phyloP scores from a whole-genome alignment of 1,140 invertebrate genomes.

The Listronotus oregonensis region DNA sequence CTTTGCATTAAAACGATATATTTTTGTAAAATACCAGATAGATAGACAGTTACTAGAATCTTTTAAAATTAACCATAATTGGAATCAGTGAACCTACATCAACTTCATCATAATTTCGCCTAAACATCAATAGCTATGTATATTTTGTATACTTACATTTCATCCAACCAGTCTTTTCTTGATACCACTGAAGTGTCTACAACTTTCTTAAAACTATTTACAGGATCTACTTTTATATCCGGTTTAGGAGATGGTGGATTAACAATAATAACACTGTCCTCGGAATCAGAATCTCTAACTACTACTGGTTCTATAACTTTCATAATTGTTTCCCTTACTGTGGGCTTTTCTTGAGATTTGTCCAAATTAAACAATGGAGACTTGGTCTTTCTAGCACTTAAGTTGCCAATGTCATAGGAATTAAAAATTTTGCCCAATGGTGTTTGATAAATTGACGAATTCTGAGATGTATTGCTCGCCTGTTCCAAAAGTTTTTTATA shows the following conservation, averaged over 20 bases:
- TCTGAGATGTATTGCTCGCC: conserved; percentile 24
- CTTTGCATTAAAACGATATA: no score
- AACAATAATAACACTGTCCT: conserved; percentile 46
- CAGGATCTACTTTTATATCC: conserved; percentile 49
- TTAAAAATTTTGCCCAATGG: conserved; percentile 43
- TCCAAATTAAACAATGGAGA: conserved; percentile 22
- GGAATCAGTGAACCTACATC: no score
- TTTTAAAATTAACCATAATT: no score
- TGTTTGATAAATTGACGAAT: conserved; percentile 45
- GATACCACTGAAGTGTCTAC: conserved; percentile 44
- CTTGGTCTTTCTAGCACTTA: conserved; percentile 25
- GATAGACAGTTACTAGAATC: no score
- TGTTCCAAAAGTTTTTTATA: conserved; percentile 47
- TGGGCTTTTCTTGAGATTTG: conserved; percentile 32
- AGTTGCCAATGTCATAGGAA: conserved; percentile 25
- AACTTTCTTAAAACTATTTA: conserved; percentile 50
- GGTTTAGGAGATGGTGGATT: conserved; percentile 51
- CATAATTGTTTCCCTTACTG: conserved; percentile 48
- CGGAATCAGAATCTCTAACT: conserved; percentile 53
- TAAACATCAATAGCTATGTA: neutral
- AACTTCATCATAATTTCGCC: neutral
- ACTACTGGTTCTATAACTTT: conserved; percentile 48
- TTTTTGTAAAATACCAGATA: no score
- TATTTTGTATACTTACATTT: conserved; percentile 45
- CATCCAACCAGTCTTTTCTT: conserved; percentile 45